Conservation (phyloP, 1,140 invertebrate species). For the Protaetia brevitarsis region DNA sequence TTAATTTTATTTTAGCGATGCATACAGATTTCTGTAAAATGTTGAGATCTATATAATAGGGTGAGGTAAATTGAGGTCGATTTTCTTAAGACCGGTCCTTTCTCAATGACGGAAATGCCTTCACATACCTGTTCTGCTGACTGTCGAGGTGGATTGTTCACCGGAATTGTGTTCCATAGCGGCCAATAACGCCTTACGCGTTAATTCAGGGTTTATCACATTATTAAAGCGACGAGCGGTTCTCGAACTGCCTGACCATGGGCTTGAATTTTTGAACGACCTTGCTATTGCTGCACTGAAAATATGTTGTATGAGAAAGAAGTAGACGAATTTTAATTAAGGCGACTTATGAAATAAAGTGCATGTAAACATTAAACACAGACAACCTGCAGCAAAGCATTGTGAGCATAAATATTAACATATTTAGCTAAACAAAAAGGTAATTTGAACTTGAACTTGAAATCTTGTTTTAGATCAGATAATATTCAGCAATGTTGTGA, state of each 20-base stretch:
- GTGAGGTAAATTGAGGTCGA: neutral
- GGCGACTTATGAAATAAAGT: too few species aligned
- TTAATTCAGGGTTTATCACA: conserved; percentile 67
- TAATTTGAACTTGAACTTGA: too few species aligned
- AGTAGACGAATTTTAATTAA: neutral
- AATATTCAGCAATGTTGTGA: too few species aligned
- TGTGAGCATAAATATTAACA: too few species aligned
- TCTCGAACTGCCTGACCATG: conserved; percentile 59
- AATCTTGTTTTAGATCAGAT: too few species aligned
- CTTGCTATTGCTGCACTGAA: conserved; percentile 63
- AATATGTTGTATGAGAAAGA: conserved; percentile 33
- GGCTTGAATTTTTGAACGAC: conserved; percentile 55
- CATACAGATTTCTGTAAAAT: too few species aligned
- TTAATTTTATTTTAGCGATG: too few species aligned
- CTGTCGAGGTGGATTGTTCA: conserved; percentile 35
- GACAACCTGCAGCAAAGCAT: too few species aligned
- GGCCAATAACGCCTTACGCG: conserved; percentile 65
- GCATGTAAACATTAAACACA: too few species aligned
- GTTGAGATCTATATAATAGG: neutral
- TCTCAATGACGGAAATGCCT: neutral
- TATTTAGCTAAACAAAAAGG: too few species aligned
- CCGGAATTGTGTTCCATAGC: conserved; percentile 58
- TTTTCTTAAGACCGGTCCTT: neutral
- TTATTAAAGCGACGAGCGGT: conserved; percentile 59
- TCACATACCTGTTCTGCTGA: conserved; percentile 47